A percentile compares a stretch with the other conserved stretches of the same genome.
Conservation (phyloP, 1,140 invertebrate species). For the Camponotus pennsylvanicus region DNA sequence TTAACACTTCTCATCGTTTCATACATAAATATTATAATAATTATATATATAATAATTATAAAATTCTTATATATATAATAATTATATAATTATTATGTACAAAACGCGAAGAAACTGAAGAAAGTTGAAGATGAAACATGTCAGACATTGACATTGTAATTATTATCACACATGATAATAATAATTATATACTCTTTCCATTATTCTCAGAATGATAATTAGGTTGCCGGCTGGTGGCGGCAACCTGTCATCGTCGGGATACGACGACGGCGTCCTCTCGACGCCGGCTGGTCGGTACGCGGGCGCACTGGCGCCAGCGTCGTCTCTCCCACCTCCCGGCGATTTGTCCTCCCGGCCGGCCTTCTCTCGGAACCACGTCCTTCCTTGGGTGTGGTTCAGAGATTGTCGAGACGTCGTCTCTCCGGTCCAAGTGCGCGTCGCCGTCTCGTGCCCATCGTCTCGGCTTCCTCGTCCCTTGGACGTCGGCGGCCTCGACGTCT, state of each 20-base stretch:
- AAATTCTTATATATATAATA: too few relatives aligned
- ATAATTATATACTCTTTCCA: too few relatives aligned
- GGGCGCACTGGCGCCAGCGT: slow-evolving; percentile 75
- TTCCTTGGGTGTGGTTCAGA: slow-evolving; percentile 75
- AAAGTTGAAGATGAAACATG: too few relatives aligned
- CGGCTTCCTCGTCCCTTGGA: neutral
- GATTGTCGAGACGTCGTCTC: slow-evolving; percentile 36
- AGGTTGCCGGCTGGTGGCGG: slow-evolving; percentile 42
- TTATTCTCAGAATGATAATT: neutral
- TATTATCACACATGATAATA: too few relatives aligned
- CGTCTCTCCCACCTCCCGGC: slow-evolving; percentile 59
- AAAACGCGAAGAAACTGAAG: too few relatives aligned
- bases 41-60: too few relatives aligned
- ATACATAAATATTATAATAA: too few relatives aligned
- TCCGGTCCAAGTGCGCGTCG: slow-evolving; percentile 49
- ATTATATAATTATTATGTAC: too few relatives aligned
- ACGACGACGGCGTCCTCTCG: slow-evolving; percentile 70
- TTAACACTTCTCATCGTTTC: slow-evolving; percentile 1
- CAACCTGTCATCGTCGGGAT: slow-evolving; percentile 72
- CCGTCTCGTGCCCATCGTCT: neutral
- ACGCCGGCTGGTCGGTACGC: slow-evolving; percentile 70
- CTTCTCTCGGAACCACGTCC: slow-evolving; percentile 67
- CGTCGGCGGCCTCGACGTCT: neutral
- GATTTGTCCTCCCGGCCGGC: slow-evolving; percentile 67
- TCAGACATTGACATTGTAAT: too few relatives aligned